A percentile compares a stretch with the other conserved stretches of the same genome.
phyloP scores from a whole-genome alignment of 1,140 invertebrate genomes.

The Lordiphosa clarofinis region DNA sequence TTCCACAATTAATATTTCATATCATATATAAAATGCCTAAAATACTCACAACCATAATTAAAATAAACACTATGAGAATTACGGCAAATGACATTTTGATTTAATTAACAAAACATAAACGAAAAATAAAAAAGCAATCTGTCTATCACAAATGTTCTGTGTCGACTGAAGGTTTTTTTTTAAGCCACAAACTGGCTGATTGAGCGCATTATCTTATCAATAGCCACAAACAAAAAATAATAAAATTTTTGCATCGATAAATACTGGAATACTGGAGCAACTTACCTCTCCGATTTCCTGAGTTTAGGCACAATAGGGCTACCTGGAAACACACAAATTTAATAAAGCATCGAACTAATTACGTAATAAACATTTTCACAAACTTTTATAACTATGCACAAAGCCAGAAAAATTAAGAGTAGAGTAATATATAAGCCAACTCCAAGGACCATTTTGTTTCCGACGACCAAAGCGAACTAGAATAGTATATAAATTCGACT shows the following conservation, averaged over 20 bases:
- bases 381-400: slow-evolving; percentile 35
- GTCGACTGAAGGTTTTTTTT: no score
- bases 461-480: background rate
- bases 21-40: no score
- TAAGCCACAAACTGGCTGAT: no score
- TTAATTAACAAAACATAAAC: no score
- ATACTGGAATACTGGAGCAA: background rate
- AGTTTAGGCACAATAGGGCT: background rate
- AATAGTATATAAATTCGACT: slow-evolving; percentile 11
- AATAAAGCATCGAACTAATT: background rate
- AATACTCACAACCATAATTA: slow-evolving; percentile 28
- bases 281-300: background rate
- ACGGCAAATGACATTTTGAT: slow-evolving; percentile 5
- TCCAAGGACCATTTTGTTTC: slow-evolving; percentile 15
- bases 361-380: background rate
- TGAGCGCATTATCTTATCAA: no score
- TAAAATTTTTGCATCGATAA: no score
- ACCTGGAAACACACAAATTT: slow-evolving; percentile 16
- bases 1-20: background rate
- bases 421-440: slow-evolving; percentile 17
- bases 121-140: slow-evolving; percentile 1
- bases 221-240: background rate
- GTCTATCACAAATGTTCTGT: background rate
- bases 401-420: slow-evolving; percentile 16
- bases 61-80: slow-evolving; percentile 15